Conservation (phyloP, 1,140 invertebrate species). For the Diabrotica virgifera region DNA sequence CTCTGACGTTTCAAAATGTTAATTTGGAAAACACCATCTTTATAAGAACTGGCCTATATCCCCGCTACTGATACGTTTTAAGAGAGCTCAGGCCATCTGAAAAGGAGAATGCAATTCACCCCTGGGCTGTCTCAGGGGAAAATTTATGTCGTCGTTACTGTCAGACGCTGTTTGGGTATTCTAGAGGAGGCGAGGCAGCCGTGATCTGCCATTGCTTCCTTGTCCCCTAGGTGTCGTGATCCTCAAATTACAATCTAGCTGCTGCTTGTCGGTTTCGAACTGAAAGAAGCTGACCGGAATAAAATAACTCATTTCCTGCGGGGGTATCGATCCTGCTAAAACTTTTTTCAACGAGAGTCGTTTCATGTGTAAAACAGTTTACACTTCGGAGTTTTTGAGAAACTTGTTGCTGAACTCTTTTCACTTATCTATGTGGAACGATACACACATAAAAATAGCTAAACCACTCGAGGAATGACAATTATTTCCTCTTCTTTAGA, state of each 20-base stretch:
- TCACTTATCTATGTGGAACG: too few relatives aligned
- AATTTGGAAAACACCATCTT: too few relatives aligned
- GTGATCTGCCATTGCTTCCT: conserved; percentile 28
- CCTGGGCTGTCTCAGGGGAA: conserved; percentile 36
- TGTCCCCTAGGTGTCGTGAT: conserved; percentile 41
- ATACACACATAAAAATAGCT: too few relatives aligned
- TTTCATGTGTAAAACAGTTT: background rate
- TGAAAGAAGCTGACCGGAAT: conserved; percentile 40
- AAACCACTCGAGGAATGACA: too few relatives aligned
- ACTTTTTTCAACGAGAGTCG: background rate
- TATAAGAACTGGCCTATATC: background rate
- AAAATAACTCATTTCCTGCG: conserved; percentile 29
- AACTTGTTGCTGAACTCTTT: background rate
- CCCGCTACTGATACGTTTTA: background rate
- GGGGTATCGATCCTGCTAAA: conserved; percentile 9
- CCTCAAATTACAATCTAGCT: conserved; percentile 42
- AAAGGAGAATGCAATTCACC: conserved; percentile 20
- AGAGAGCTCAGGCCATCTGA: conserved; percentile 8
- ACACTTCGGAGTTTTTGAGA: background rate
- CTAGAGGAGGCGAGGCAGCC: conserved; percentile 27
- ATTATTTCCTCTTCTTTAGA: too few relatives aligned
- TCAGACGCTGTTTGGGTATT: conserved; percentile 48
- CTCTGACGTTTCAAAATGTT: too few relatives aligned
- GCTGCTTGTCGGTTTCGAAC: conserved; percentile 27
- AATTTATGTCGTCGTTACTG: conserved; percentile 50